Base-by-base conservation (phyloP, 1,140 invertebrate genomes). In the Drosophila tsacasi region DNA sequence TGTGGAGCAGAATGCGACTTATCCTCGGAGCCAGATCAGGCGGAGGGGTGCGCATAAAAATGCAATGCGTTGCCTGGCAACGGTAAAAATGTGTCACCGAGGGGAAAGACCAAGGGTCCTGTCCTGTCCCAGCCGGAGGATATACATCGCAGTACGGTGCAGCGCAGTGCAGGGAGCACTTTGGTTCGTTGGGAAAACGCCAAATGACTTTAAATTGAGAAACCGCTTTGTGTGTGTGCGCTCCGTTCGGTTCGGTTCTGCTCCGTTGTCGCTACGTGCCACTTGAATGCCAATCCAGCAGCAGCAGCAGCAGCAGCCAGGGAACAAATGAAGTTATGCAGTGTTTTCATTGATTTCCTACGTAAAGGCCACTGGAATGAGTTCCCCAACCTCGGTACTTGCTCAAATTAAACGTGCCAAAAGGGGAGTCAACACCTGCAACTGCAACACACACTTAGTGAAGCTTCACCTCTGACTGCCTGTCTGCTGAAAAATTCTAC, bases 241-340 rank as follows among this genome's bases (percentile, higher is more conserved):
- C 8, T 75, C 32, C 25, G 49, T 62, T 72, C 35, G 49, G 54
- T 66, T 72, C 52, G 54, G 65, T 71, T 76, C 75, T 60, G 69
- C 65, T 77, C 63, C 59, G 57, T 83, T 76, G 77, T 77, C 58
- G 63, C 40, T 80, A 87, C 83, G 83, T 84, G 80, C 65, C 79
- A 74, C 83, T 81, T 81, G 78, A 63, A 69, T 76, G 71, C 57
- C 39, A 44, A 62, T 47, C 35, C 44, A 52, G 40, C 15, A 49
- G 39, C 47, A 50, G 37, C 25, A 30, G 52, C 21, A 25, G 25
- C n/a, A 30, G 37, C 27, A 40, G 25, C 49, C 30, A 37, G 60
- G 35, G 54, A 49, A 46, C 55, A 90, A 79, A 90, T 76, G 81
- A 81, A 89, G 85, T 89, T 89, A 90, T 90, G 81, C 81, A 81